Percentiles rank a stretch among this genome's conserved stretches.
phyloP scores from a whole-genome alignment of 2,888 invertebrate genomes.

The Eristalinus aeneus region DNA sequence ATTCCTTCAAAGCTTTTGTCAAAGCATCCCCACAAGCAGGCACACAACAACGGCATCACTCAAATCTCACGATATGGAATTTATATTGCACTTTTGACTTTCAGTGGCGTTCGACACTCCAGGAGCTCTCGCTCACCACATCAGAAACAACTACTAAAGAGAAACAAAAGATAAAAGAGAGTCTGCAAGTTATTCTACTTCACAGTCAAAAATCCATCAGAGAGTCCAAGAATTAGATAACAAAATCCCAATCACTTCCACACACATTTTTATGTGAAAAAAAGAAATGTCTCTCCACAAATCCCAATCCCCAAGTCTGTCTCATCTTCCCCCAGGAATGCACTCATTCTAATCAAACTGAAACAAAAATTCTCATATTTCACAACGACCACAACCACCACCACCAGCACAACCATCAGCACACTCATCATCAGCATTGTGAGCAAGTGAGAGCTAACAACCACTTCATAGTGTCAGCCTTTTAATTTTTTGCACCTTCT shows the following conservation, averaged over 20 bases:
- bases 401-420: constrained; percentile 32
- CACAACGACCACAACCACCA: constrained; percentile 44
- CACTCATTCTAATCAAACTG: neutral
- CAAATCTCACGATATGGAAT: constrained; percentile 24
- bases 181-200: neutral
- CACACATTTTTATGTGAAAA: neutral
- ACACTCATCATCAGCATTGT: neutral
- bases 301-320: neutral
- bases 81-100: constrained; percentile 56
- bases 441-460: constrained; percentile 56
- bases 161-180: constrained; percentile 29
- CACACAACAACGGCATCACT: constrained; percentile 38
- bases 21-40: neutral
- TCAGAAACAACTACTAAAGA: constrained; percentile 1
- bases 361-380: constrained; percentile 56
- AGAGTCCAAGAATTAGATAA: constrained; percentile 17
- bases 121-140: constrained; percentile 30
- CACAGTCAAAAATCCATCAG: neutral
- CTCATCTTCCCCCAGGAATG: neutral
- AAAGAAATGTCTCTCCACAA: neutral
- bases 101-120: constrained; percentile 62
- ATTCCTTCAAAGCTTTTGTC: neutral
- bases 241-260: constrained; percentile 5
- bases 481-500: constrained; percentile 70
- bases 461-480: constrained; percentile 68